phyloP scores from a whole-genome alignment of 2,888 invertebrate species.

The Cerceris rybyensis region DNA sequence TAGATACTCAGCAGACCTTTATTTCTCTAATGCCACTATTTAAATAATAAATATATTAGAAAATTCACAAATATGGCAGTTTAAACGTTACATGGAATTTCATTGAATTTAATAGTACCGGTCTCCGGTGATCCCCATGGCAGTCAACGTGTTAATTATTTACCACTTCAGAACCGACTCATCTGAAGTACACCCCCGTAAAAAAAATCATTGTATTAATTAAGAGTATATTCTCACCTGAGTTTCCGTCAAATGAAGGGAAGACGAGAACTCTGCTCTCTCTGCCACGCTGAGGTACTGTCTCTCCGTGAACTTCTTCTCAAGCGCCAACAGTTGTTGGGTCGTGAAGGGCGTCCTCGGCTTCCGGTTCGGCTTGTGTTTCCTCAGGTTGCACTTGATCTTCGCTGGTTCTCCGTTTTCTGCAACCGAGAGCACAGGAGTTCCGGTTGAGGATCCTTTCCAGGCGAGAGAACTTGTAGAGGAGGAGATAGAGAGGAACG shows the following conservation, averaged over 20 bases:
- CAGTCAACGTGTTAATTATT: no score
- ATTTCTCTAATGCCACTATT: no score
- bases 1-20: no score
- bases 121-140: no score
- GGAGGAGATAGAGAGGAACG: slow-evolving; percentile 7
- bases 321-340: slow-evolving; percentile 95
- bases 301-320: slow-evolving; percentile 98
- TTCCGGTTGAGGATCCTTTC: slow-evolving; percentile 72
- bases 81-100: no score
- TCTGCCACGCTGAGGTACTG: slow-evolving; percentile 99
- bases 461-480: slow-evolving; percentile 62
- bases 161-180: no score
- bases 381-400: slow-evolving; percentile 94
- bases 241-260: slow-evolving; percentile 95
- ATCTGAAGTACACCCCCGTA: no score
- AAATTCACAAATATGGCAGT: no score
- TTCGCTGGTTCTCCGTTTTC: slow-evolving; percentile 91
- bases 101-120: no score
- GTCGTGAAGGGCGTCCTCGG: slow-evolving; percentile 99
- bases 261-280: slow-evolving; percentile 97
- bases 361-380: slow-evolving; percentile 99
- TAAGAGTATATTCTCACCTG: slow-evolving; percentile 85
- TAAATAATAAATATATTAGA: no score
- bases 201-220: background rate
- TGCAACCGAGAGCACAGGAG: slow-evolving; percentile 82